Percentiles rank a stretch among this genome's conserved stretches.
These are phyloP conservation scores for Octomys mimax DNA, from an alignment of 2,797 vertebrate genomes.

Conservation along the genomic window DNA sequence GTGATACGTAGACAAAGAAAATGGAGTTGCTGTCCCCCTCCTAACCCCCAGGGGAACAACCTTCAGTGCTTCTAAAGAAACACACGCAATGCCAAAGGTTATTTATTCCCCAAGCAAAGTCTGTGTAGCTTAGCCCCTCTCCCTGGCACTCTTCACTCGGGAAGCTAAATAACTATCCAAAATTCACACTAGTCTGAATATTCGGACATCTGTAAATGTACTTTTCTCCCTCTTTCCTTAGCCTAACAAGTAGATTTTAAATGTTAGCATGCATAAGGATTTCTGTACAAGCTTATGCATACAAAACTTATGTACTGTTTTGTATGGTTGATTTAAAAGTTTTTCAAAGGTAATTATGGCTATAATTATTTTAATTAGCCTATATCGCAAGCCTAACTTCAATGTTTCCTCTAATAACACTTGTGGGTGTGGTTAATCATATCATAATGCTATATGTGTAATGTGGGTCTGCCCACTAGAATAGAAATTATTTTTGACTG, in stretches of 20 bases:
- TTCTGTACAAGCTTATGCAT: not conserved
- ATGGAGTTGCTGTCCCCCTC: not conserved
- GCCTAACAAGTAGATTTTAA: not conserved
- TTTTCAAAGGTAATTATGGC: constrained; percentile 20
- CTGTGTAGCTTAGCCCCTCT: not conserved
- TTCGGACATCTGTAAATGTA: not conserved
- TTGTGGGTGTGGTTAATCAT: not conserved
- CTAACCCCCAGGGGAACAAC: not conserved
- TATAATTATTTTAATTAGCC: constrained; percentile 59
- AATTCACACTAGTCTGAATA: constrained; percentile 1
- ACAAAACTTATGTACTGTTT: not conserved
- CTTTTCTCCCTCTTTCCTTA: not conserved
- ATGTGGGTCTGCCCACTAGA: not conserved
- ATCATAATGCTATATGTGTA: not conserved
- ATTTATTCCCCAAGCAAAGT: not conserved
- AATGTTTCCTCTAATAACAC: not conserved
- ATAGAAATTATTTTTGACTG: constrained; percentile 50
- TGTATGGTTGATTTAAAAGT: constrained; percentile 23
- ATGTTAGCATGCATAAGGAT: constrained; percentile 35
- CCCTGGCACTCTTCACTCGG: not conserved
- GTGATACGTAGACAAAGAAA: not conserved
- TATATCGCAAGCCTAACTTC: not conserved
- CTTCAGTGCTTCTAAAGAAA: not conserved
- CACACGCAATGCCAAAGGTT: not conserved
- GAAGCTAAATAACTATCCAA: not conserved